A percentile compares a stretch with the other conserved stretches of the same genome.
Evolutionary conservation across 2,888 invertebrate genomes (phyloP).

Genomic region (Caenorhabditis angaria): DNA sequence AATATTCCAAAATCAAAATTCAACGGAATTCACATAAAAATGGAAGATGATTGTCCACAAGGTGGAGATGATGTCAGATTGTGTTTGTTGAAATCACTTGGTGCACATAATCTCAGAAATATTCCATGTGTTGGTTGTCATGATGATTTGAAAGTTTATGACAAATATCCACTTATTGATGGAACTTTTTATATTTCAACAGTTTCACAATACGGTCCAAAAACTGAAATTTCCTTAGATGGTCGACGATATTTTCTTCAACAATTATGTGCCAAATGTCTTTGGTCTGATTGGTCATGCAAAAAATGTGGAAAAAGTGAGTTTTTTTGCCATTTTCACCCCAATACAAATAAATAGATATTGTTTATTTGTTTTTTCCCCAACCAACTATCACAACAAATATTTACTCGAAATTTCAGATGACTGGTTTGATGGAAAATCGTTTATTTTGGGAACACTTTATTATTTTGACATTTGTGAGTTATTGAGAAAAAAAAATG

Average conservation of each 20-base stretch:
- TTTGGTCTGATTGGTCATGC: conserved; percentile 57
- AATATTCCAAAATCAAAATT: conserved; percentile 91
- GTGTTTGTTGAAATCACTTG: conserved; percentile 92
- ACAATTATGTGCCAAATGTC: conserved; percentile 52
- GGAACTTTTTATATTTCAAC: conserved; percentile 98
- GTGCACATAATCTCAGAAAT: conserved; percentile 85
- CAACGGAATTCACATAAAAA: conserved; percentile 99
- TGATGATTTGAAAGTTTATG: conserved; percentile 86
- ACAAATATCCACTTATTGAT: conserved; percentile 94
- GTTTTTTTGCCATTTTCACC: neutral
- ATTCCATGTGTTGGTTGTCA: conserved; percentile 80
- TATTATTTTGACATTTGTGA: conserved; percentile 91
- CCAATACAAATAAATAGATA: neutral
- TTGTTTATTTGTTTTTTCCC: too few relatives aligned
- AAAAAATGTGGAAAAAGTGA: conserved; percentile 41
- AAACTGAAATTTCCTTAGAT: conserved; percentile 44
- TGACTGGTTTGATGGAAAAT: conserved; percentile 87
- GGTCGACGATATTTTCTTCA: conserved; percentile 47
- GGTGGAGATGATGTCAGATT: conserved; percentile 97
- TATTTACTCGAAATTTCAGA: conserved; percentile 73
- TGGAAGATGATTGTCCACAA: conserved; percentile 97
- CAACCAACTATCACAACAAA: too few relatives aligned
- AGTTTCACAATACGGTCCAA: conserved; percentile 73
- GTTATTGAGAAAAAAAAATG: conserved; percentile 8
- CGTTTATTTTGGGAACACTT: conserved; percentile 93